phyloP scores from a whole-genome alignment of 2,888 invertebrate species.

The Deroplatys truncata region DNA sequence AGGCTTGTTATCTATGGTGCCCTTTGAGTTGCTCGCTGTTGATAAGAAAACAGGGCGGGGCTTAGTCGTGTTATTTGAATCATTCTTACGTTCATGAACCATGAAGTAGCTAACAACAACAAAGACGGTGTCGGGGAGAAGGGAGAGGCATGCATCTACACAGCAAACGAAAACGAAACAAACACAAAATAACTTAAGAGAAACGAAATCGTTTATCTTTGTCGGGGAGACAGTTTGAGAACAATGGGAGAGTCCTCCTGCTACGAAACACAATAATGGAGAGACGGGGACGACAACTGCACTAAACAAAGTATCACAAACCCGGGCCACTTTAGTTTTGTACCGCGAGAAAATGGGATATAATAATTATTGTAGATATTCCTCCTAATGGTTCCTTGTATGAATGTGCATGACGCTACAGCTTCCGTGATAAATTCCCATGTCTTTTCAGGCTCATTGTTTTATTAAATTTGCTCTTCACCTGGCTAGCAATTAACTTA shows the following conservation, averaged over 20 bases:
- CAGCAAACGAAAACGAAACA: neutral
- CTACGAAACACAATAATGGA: conserved; percentile 15
- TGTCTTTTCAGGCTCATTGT: neutral
- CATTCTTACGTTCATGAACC: neutral
- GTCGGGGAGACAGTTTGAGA: conserved; percentile 13
- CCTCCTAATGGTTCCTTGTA: neutral
- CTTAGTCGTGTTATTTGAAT: neutral
- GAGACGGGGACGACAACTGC: neutral
- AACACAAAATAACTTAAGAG: conserved; percentile 15
- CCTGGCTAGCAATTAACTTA: neutral
- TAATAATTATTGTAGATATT: neutral
- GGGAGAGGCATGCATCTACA: neutral
- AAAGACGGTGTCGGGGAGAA: neutral
- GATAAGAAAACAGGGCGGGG: neutral
- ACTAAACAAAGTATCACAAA: conserved; percentile 5
- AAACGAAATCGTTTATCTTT: conserved; percentile 22
- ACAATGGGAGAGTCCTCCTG: conserved; percentile 6
- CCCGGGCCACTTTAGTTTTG: neutral
- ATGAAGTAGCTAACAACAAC: neutral
- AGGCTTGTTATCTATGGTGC: neutral
- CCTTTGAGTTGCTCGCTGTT: neutral
- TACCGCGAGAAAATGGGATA: neutral
- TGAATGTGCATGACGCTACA: neutral
- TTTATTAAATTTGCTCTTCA: neutral
- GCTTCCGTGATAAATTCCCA: neutral